Conservation (phyloP, 2,113 vertebrate genomes). For the Urocolius indicus region DNA sequence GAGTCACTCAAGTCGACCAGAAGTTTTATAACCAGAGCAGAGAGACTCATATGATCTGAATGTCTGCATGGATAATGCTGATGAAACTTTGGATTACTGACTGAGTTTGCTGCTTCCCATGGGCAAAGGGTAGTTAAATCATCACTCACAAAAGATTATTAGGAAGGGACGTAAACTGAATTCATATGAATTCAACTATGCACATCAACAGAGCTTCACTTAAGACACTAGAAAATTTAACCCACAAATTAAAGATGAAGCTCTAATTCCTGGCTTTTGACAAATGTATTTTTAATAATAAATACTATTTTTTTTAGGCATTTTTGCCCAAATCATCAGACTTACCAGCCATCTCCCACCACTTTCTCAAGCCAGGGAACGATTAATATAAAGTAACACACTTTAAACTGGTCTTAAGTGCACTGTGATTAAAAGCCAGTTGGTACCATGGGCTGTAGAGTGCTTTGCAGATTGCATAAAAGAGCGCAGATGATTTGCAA, state of each 20-base stretch:
- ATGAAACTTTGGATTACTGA: not conserved
- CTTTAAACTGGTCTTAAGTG: not conserved
- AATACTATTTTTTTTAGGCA: slow-evolving; percentile 3
- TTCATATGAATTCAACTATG: not conserved
- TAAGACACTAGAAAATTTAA: not conserved
- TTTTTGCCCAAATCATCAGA: not conserved
- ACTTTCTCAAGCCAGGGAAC: not conserved
- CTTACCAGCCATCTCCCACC: not conserved
- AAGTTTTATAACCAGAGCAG: not conserved
- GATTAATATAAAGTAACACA: not conserved
- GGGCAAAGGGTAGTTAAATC: not conserved
- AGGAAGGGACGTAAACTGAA: not conserved
- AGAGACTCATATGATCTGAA: not conserved
- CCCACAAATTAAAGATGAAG: not conserved
- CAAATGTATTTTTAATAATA: not conserved
- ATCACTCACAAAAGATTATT: not conserved
- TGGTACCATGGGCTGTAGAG: not conserved
- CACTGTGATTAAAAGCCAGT: not conserved
- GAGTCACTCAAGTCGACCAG: not conserved
- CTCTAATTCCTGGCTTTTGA: not conserved
- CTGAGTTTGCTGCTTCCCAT: not conserved
- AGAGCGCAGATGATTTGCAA: not conserved
- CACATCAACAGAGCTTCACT: not conserved
- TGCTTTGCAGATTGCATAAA: not conserved
- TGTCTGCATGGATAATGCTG: not conserved